Evolutionary conservation across 2,888 invertebrate genomes (phyloP).

Genomic region (Autographa pulchrina): DNA sequence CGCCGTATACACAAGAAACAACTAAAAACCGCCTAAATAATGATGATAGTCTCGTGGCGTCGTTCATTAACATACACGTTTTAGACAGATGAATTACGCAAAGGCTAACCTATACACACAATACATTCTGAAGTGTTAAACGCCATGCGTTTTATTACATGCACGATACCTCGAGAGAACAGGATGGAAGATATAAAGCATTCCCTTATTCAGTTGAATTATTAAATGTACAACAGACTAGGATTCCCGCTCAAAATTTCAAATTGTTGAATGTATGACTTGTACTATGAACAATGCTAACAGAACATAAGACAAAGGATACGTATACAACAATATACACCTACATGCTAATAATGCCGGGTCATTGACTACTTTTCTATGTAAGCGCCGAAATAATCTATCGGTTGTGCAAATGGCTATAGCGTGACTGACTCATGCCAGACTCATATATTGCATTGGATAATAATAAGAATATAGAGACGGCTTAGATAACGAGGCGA

Average conservation of each 20-base stretch:
- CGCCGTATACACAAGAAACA: slow-evolving; percentile 66
- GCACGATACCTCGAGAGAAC: slow-evolving; percentile 70
- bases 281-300: slow-evolving; percentile 54
- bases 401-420: slow-evolving; percentile 61
- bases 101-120: slow-evolving; percentile 51
- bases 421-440: slow-evolving; percentile 55
- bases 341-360: slow-evolving; percentile 85
- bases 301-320: slow-evolving; percentile 75
- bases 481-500: slow-evolving; percentile 58
- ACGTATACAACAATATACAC: slow-evolving; percentile 72
- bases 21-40: slow-evolving; percentile 69
- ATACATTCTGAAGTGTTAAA: slow-evolving; percentile 36
- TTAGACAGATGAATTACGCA: slow-evolving; percentile 35
- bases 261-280: slow-evolving; percentile 30
- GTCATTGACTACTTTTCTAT: slow-evolving; percentile 83
- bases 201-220: slow-evolving; percentile 54
- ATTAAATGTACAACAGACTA: slow-evolving; percentile 10
- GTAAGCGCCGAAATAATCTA: slow-evolving; percentile 72
- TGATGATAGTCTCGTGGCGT: slow-evolving; percentile 48
- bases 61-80: slow-evolving; percentile 52
- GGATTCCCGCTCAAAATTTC: slow-evolving; percentile 64
- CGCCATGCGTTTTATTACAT: slow-evolving; percentile 62
- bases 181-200: slow-evolving; percentile 66
- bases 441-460: slow-evolving; percentile 57
- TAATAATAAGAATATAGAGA: slow-evolving; percentile 50